A percentile compares a stretch with the other conserved stretches of the same genome.
phyloP scores from a whole-genome alignment of 2,888 invertebrate genomes.

The Pollenia amentaria region DNA sequence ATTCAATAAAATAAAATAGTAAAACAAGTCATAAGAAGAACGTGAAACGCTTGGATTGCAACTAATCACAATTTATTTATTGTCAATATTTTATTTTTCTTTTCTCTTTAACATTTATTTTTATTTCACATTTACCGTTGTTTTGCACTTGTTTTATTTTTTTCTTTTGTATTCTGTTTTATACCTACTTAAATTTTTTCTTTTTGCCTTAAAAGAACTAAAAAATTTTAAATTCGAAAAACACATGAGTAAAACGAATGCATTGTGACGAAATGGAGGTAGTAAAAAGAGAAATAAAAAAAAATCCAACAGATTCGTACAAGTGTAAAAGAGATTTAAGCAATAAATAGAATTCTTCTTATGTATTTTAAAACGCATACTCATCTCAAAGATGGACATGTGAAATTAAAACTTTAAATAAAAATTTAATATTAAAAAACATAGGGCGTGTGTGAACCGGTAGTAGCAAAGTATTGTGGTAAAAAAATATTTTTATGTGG shows the following conservation, averaged over 20 bases:
- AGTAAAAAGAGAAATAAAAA: conserved; percentile 46
- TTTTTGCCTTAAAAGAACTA: conserved; percentile 17
- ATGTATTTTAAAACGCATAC: conserved; percentile 65
- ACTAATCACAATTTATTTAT: conserved; percentile 38
- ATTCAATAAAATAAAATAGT: conserved; percentile 7
- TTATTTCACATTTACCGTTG: conserved; percentile 48
- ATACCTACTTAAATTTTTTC: not conserved
- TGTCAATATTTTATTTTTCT: not conserved
- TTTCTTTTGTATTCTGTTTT: not conserved
- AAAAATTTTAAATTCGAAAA: conserved; percentile 3
- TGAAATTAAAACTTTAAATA: not conserved
- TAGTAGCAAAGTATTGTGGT: too few species aligned
- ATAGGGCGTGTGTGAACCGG: too few species aligned
- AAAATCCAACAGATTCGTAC: conserved; percentile 28
- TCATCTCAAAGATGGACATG: conserved; percentile 37
- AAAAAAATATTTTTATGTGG: too few species aligned
- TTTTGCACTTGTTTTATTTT: conserved; percentile 37
- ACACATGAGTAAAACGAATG: conserved; percentile 44
- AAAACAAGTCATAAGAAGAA: not conserved
- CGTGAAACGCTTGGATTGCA: conserved; percentile 15
- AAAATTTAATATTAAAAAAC: too few species aligned
- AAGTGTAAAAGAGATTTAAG: conserved; percentile 54
- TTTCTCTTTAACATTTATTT: not conserved
- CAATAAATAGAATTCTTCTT: conserved; percentile 43
- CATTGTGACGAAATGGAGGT: conserved; percentile 49